Evolutionary conservation across 2,888 invertebrate genomes (phyloP).

Genomic region (Drepanosiphum platanoidis): DNA sequence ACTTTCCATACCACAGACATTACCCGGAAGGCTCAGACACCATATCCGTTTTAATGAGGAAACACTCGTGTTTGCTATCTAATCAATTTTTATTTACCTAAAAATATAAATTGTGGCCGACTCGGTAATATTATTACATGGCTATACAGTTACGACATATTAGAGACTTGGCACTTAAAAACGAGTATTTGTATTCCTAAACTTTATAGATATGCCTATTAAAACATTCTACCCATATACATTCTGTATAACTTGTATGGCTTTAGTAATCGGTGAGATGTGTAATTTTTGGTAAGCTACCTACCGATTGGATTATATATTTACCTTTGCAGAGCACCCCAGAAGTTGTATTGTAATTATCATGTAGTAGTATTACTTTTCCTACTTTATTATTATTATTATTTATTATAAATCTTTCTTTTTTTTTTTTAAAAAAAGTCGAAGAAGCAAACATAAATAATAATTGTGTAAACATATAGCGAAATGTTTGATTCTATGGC

Average conservation of each 20-base stretch:
- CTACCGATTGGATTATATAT: neutral
- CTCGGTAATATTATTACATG: neutral
- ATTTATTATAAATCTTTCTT: no score
- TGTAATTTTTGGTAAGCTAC: conserved; percentile 6
- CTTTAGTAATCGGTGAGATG: conserved; percentile 4
- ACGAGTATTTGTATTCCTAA: neutral
- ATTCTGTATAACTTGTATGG: neutral
- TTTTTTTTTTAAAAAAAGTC: neutral
- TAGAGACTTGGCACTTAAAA: neutral
- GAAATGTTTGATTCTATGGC: neutral
- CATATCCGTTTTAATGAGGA: neutral
- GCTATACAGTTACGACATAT: conserved; percentile 4
- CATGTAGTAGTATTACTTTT: neutral
- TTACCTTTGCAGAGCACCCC: neutral
- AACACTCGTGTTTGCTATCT: neutral
- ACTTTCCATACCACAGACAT: conserved; percentile 2
- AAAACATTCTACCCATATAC: neutral
- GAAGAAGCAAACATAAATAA: neutral
- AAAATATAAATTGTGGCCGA: neutral
- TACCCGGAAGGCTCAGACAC: neutral
- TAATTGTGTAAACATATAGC: neutral
- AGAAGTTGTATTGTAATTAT: neutral
- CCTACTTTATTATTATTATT: conserved; percentile 2
- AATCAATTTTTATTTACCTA: conserved; percentile 2
- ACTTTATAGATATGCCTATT: neutral